Evolutionary conservation across 2,113 vertebrate genomes (phyloP), one percentile per base, ranked within the genome.

Genomic region (Clarias batrachus): DNA sequence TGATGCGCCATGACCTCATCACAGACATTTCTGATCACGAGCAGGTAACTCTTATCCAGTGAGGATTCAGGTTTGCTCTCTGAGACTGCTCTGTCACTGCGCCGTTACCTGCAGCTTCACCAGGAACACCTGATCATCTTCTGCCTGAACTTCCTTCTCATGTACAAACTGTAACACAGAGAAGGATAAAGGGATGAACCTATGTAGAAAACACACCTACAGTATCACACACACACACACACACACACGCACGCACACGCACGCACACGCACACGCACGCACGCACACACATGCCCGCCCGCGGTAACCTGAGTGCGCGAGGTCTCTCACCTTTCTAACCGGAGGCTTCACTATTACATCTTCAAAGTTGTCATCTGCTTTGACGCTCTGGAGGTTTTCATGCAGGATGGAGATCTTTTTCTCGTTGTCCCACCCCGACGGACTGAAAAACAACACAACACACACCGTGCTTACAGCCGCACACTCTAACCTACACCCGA

Each of bases 361-460:
- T 93, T 99, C 98, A 93, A 97, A 99, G 92, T 90, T 95, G 93
- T 99, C 97, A 16, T 97, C 97, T 91, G 94, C 91, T 96, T 98
- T 99, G 92, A 99, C 90, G 33, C 96, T 97, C 92, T 99, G 97
- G 88, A 99, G 97, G 91, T 99, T 99, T 93, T 99, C 98, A 33
- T 99, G 96, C 90, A 99, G 93, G 92, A 99, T 99, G 92, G 96
- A 96, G 86, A 99, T 99, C 95, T 99, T 99, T 93, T 99, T 99
- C 92, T 99, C 97, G 70, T 99, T 99, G 96, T 99, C 98, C 98
- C 98, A 99, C 59, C 98, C 98, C 93, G 97, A 97, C 80, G 98
- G 98, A 94, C 98, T 99, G 86, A 78, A 37, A n/a, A 37, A 6
- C 57, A 59, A 8, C 57, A 14, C 10, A 30, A 57, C 37, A 48